Conservation (phyloP, 2,113 vertebrate species). For the zebrafish (Danio rerio) region GRCz12tu NC_133181.1:35573001-35573500, state of each 20-base stretch:
- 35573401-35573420: too few species aligned
- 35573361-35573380: neutral
- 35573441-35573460: too few species aligned
- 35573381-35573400: too few species aligned
- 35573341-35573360: neutral
- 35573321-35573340: neutral
- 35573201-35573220: constrained; percentile 16
- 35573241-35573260: neutral
- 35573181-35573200: neutral
- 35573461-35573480: too few species aligned
- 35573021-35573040: constrained; percentile 13
- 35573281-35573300: neutral
- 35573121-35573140: constrained; percentile 2
- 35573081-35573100: neutral
- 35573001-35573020: neutral
- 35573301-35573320: neutral
- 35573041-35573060: constrained; percentile 5
- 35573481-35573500: too few species aligned
- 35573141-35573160: constrained; percentile 18
- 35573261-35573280: neutral
- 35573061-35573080: neutral
- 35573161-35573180: constrained; percentile 35
- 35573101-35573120: neutral
- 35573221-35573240: constrained; percentile 19
- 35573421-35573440: too few species aligned